Evolutionary conservation across 2,113 vertebrate genomes (phyloP).

Genomic region (Thryonomys swinderianus): DNA sequence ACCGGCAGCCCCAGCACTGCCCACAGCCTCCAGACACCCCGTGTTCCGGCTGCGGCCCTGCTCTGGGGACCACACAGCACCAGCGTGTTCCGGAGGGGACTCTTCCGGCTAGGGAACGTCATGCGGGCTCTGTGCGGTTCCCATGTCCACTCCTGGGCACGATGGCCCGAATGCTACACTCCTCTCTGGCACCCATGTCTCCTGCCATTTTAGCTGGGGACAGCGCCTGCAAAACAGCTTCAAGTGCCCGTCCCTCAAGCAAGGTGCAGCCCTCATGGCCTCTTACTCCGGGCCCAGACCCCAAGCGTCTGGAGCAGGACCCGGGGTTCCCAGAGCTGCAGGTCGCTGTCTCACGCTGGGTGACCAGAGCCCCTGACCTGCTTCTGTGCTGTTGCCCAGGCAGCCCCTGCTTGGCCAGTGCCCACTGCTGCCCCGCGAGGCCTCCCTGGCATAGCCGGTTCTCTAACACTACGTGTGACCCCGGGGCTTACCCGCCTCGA

Average conservation of each 20-base stretch:
- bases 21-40: background rate
- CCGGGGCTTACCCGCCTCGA: background rate
- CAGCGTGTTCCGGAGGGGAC: background rate
- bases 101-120: background rate
- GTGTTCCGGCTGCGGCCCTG: background rate
- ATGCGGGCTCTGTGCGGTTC: no score
- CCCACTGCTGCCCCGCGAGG: background rate
- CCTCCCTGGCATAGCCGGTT: background rate
- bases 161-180: background rate
- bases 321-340: background rate
- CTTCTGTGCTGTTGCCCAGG: background rate
- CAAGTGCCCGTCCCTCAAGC: background rate
- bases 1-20: background rate
- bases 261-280: background rate
- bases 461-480: background rate
- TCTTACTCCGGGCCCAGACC: background rate
- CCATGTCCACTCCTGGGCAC: background rate
- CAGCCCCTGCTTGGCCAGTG: background rate
- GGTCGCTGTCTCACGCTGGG: fast-evolving
- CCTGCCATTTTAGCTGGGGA: background rate
- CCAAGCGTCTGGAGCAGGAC: no score
- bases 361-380: background rate
- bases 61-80: background rate
- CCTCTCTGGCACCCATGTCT: background rate
- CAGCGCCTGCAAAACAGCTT: background rate